Percentiles rank a stretch among this genome's conserved stretches.
phyloP scores from a whole-genome alignment of 2,113 vertebrate genomes.

The Eulemur macaco region DNA sequence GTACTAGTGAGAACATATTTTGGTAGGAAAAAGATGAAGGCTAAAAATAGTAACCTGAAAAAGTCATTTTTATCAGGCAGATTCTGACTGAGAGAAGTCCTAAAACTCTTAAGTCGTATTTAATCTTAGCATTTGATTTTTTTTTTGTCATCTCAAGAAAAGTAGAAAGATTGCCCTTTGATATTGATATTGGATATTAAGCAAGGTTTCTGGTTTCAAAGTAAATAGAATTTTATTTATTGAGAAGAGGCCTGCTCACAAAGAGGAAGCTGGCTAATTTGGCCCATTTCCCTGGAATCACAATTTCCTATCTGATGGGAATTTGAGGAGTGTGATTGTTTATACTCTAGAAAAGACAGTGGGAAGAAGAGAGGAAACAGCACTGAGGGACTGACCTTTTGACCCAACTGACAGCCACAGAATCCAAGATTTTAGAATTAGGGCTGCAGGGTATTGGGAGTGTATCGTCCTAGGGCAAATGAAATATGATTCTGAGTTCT shows the following conservation, averaged over 20 bases:
- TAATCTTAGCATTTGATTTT: background rate
- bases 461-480: background rate
- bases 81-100: slow-evolving; percentile 46
- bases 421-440: slow-evolving; percentile 11
- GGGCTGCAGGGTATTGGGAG: background rate
- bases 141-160: slow-evolving; percentile 31
- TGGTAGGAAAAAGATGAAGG: slow-evolving; percentile 68
- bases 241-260: slow-evolving; percentile 18
- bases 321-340: slow-evolving; percentile 48
- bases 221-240: slow-evolving; percentile 61
- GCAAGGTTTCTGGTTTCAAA: slow-evolving; percentile 57
- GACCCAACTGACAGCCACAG: background rate
- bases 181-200: slow-evolving; percentile 51
- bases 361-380: slow-evolving; percentile 59
- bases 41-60: slow-evolving; percentile 75
- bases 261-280: slow-evolving; percentile 62
- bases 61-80: slow-evolving; percentile 68
- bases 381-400: slow-evolving; percentile 1
- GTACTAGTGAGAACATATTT: slow-evolving; percentile 73
- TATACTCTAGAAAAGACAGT: slow-evolving; percentile 58
- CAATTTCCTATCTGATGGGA: slow-evolving; percentile 72
- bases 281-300: slow-evolving; percentile 61
- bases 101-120: slow-evolving; percentile 46
- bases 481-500: background rate
- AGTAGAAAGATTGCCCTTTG: slow-evolving; percentile 30